These are phyloP conservation scores for Lapara coniferarum DNA, from an alignment of 2,888 invertebrate species.

Conservation along the genomic window DNA sequence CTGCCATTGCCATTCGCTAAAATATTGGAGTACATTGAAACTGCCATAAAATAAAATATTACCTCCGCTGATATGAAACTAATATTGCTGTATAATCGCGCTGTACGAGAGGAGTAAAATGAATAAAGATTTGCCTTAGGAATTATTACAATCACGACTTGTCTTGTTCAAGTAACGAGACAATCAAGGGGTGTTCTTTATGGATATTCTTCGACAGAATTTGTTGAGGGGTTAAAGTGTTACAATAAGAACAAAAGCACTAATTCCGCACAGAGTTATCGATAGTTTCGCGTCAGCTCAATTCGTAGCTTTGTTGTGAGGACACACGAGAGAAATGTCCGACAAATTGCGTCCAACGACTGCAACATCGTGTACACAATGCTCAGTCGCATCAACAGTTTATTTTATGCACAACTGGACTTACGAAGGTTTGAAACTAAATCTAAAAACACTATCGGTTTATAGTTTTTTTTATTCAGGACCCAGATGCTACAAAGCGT, in stretches of 20 bases:
- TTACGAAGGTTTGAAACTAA: conserved; percentile 28
- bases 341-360: conserved; percentile 73
- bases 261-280: conserved; percentile 68
- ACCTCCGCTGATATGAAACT: conserved; percentile 42
- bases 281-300: conserved; percentile 70
- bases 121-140: conserved; percentile 38
- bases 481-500: too few species aligned
- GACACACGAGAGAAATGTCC: conserved; percentile 72
- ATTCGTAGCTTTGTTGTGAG: conserved; percentile 69
- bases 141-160: conserved; percentile 56
- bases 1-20: conserved; percentile 60
- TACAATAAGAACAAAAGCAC: conserved; percentile 65
- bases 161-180: conserved; percentile 59
- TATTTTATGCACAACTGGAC: conserved; percentile 68
- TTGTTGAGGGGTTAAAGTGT: conserved; percentile 40
- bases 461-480: too few species aligned
- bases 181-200: conserved; percentile 54
- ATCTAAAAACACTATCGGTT: too few species aligned
- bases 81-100: conserved; percentile 22
- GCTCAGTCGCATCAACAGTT: conserved; percentile 60
- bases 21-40: conserved; percentile 64
- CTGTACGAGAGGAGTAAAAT: conserved; percentile 30
- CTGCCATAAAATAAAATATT: conserved; percentile 58
- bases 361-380: conserved; percentile 57
- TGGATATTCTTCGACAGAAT: conserved; percentile 51